phyloP scores from a whole-genome alignment of 1,140 invertebrate species.

The Thaumetopoea pityocampa region DNA sequence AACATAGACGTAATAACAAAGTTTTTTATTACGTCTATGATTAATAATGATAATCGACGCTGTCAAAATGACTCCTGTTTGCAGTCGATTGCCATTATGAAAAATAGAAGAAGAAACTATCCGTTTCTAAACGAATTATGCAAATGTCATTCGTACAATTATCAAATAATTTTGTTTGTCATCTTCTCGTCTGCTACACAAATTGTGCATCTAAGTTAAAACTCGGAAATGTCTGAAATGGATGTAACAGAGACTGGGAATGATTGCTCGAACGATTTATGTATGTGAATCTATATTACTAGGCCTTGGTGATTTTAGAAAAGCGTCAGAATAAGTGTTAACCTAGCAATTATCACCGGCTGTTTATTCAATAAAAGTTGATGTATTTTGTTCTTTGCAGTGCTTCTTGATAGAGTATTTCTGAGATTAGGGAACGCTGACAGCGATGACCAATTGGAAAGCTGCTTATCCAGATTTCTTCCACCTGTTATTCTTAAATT shows the following conservation, averaged over 20 bases:
- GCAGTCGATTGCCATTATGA: too few relatives aligned
- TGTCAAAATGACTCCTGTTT: too few relatives aligned
- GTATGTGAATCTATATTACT: constrained; percentile 33
- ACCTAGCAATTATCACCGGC: constrained; percentile 25
- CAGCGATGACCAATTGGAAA: constrained; percentile 91
- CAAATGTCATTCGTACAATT: not conserved
- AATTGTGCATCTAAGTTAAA: constrained; percentile 12
- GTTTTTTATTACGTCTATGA: too few relatives aligned
- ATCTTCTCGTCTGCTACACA: constrained; percentile 17
- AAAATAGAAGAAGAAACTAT: constrained; percentile 1
- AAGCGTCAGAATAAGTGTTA: constrained; percentile 17
- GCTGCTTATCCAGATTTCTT: constrained; percentile 88
- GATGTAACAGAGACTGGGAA: constrained; percentile 53
- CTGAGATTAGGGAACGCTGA: constrained; percentile 91
- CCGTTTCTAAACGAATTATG: not conserved
- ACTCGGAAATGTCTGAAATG: constrained; percentile 62
- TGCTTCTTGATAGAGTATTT: constrained; percentile 92
- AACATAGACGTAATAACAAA: too few relatives aligned
- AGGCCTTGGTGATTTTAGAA: not conserved
- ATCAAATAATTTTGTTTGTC: constrained; percentile 17
- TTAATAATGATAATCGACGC: too few relatives aligned
- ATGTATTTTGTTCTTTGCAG: constrained; percentile 71
- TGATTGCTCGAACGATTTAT: constrained; percentile 63
- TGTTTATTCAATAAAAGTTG: constrained; percentile 13
- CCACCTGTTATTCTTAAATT: constrained; percentile 93